phyloP scores from a whole-genome alignment of 2,888 invertebrate genomes.

The Apantesis nais region DNA sequence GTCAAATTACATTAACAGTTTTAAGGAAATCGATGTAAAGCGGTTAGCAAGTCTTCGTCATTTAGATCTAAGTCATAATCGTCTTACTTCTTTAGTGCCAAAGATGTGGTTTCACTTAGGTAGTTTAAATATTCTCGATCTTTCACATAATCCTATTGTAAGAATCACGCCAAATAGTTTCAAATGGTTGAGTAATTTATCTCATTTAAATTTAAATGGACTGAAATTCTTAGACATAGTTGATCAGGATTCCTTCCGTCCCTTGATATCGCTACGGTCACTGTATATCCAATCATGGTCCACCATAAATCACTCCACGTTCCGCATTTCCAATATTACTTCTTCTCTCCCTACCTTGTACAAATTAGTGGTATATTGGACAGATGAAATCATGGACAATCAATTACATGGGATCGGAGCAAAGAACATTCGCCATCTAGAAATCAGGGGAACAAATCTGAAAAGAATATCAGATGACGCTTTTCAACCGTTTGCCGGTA shows the following conservation, averaged over 20 bases:
- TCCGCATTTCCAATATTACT: slow-evolving; percentile 89
- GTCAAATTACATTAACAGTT: slow-evolving; percentile 90
- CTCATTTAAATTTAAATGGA: slow-evolving; percentile 90
- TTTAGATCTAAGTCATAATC: slow-evolving; percentile 92
- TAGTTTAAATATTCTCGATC: slow-evolving; percentile 90
- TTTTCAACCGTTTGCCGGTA: slow-evolving; percentile 90
- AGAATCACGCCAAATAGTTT: slow-evolving; percentile 90
- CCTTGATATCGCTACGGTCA: slow-evolving; percentile 89
- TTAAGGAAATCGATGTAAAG: slow-evolving; percentile 89
- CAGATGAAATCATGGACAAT: slow-evolving; percentile 89
- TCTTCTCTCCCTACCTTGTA: slow-evolving; percentile 90
- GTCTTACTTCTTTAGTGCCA: slow-evolving; percentile 90
- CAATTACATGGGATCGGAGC: slow-evolving; percentile 92
- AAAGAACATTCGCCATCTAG: slow-evolving; percentile 91
- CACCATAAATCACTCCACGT: slow-evolving; percentile 88
- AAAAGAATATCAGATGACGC: slow-evolving; percentile 91
- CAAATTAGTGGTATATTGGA: slow-evolving; percentile 91
- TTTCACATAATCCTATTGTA: slow-evolving; percentile 93
- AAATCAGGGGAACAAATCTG: slow-evolving; percentile 91
- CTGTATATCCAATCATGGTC: slow-evolving; percentile 91
- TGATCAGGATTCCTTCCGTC: slow-evolving; percentile 90
- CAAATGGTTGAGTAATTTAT: slow-evolving; percentile 88
- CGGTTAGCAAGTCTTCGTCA: slow-evolving; percentile 89
- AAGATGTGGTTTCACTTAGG: slow-evolving; percentile 90
- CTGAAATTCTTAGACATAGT: slow-evolving; percentile 90